These are phyloP conservation scores for Crossocerus cetratus DNA, from an alignment of 2,888 invertebrate species.

Conservation along the genomic window DNA sequence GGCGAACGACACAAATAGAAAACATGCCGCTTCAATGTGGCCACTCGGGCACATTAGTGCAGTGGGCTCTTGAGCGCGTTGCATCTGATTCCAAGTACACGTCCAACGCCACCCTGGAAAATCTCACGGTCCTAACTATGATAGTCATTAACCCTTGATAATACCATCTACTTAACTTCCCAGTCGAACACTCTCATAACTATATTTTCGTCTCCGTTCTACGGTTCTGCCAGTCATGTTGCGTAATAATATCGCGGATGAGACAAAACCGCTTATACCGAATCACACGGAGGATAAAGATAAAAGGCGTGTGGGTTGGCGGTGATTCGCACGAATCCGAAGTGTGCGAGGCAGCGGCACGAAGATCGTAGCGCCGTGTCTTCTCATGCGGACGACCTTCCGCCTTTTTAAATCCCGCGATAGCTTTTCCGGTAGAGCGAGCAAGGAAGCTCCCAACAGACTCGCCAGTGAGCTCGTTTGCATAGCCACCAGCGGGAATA, in stretches of 20 bases:
- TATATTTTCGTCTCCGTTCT: too few species aligned
- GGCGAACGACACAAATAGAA: constrained; percentile 34
- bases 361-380: not conserved
- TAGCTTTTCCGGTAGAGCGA: constrained; percentile 42
- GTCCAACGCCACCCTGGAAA: constrained; percentile 9
- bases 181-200: too few species aligned
- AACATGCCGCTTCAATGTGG: constrained; percentile 5
- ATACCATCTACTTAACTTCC: too few species aligned
- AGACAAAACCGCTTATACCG: too few species aligned
- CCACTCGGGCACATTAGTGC: constrained; percentile 10
- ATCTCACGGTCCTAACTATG: too few species aligned
- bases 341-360: too few species aligned
- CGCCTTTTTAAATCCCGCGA: constrained; percentile 38
- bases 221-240: too few species aligned
- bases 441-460: constrained; percentile 27
- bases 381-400: constrained; percentile 11
- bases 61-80: not conserved
- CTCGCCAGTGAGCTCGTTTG: constrained; percentile 47
- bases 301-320: too few species aligned
- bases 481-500: constrained; percentile 53
- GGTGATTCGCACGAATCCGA: too few species aligned
- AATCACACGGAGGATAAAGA: too few species aligned
- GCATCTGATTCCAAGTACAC: not conserved
- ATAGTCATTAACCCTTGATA: too few species aligned
- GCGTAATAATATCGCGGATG: too few species aligned